A percentile compares a stretch with the other conserved stretches of the same genome.
Evolutionary conservation across 2,888 invertebrate genomes (phyloP).

Genomic region (Selenia dentaria): DNA sequence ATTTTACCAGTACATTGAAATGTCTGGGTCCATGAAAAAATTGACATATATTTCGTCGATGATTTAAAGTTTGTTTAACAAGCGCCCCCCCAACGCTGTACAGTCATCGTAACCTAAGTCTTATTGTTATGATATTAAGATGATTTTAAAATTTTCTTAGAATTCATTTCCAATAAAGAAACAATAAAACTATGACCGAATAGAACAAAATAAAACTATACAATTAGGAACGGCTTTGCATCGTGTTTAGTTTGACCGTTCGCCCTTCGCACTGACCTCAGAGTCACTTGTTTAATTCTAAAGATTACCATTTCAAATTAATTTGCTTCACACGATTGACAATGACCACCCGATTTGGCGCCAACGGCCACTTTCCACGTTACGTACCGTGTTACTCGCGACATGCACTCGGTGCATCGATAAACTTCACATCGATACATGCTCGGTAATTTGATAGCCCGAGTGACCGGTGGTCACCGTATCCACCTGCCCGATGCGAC

Average conservation of each 20-base stretch:
- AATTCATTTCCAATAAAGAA: too few relatives aligned
- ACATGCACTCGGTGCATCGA: slow-evolving; percentile 53
- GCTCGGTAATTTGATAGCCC: slow-evolving; percentile 68
- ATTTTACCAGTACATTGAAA: too few relatives aligned
- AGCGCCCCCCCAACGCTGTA: too few relatives aligned
- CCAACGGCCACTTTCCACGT: slow-evolving; percentile 55
- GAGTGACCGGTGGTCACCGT: slow-evolving; percentile 74
- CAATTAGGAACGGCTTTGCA: slow-evolving; percentile 33
- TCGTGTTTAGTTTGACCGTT: slow-evolving; percentile 25
- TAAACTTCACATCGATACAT: slow-evolving; percentile 67
- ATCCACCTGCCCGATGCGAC: slow-evolving; percentile 60
- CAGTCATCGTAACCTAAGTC: too few relatives aligned
- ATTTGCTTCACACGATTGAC: slow-evolving; percentile 69
- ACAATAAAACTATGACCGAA: too few relatives aligned
- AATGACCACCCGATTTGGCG: slow-evolving; percentile 57
- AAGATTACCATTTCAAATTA: slow-evolving; percentile 74
- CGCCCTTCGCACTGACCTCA: slow-evolving; percentile 63
- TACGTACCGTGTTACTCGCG: slow-evolving; percentile 63
- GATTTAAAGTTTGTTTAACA: too few relatives aligned
- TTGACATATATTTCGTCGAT: too few relatives aligned
- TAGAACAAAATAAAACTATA: not conserved
- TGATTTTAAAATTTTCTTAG: too few relatives aligned
- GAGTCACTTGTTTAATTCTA: slow-evolving; percentile 53
- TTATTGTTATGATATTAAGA: too few relatives aligned
- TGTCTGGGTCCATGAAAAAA: too few relatives aligned